These are phyloP conservation scores for Cariama cristata DNA, from an alignment of 2,113 vertebrate genomes.

Conservation along the genomic window DNA sequence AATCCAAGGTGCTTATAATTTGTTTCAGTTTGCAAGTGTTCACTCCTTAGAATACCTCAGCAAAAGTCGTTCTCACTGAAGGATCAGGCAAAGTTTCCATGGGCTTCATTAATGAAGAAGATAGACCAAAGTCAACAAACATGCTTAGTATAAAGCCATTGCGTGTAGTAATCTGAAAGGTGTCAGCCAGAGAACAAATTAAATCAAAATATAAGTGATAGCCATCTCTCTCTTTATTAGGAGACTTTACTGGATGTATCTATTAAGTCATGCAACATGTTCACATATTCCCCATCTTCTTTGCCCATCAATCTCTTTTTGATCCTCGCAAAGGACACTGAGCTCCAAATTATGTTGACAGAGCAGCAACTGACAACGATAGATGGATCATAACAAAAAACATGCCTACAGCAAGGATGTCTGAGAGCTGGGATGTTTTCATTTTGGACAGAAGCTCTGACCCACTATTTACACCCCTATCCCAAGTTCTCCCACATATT, in stretches of 20 bases:
- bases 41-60: neutral
- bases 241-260: neutral
- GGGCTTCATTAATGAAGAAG: neutral
- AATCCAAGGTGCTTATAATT: neutral
- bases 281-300: neutral
- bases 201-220: neutral
- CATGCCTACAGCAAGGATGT: constrained; percentile 31
- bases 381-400: constrained; percentile 47
- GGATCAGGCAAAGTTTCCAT: neutral
- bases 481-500: constrained; percentile 39
- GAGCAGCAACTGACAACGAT: constrained; percentile 16
- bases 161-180: neutral
- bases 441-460: constrained; percentile 34
- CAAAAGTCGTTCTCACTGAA: neutral
- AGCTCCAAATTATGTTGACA: neutral
- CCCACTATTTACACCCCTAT: constrained; percentile 42
- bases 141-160: neutral
- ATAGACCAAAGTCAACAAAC: constrained; percentile 23
- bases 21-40: neutral
- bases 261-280: neutral
- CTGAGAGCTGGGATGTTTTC: constrained; percentile 30
- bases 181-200: constrained; percentile 36
- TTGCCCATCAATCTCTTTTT: neutral
- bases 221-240: neutral
- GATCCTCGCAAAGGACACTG: neutral